A percentile compares a stretch with the other conserved stretches of the same genome.
phyloP scores from a whole-genome alignment of 2,113 vertebrate species.

The Percopsis transmontana region DNA sequence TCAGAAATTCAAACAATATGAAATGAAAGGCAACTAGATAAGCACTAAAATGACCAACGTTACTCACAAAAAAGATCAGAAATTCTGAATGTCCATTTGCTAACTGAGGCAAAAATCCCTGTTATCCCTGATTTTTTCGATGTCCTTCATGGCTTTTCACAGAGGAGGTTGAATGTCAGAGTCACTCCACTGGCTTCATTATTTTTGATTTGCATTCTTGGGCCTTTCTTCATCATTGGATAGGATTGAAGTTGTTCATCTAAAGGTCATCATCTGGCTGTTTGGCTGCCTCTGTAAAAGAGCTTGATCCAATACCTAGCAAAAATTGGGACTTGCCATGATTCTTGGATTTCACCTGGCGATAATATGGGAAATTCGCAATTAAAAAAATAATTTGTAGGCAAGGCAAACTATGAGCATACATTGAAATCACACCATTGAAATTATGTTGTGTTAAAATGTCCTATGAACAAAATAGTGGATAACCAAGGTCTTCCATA shows the following conservation, averaged over 20 bases:
- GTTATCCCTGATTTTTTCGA: conserved; percentile 31
- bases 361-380: no score
- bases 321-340: conserved; percentile 1
- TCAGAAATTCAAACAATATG: neutral
- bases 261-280: conserved; percentile 68
- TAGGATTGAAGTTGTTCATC: conserved; percentile 26
- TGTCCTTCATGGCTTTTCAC: conserved; percentile 36
- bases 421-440: no score
- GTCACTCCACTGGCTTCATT: conserved; percentile 33
- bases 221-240: conserved; percentile 32
- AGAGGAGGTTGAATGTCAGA: conserved; percentile 61
- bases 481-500: no score
- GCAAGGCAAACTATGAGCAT: no score
- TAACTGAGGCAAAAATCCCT: conserved; percentile 21
- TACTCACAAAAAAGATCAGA: neutral
- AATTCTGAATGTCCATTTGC: conserved; percentile 1
- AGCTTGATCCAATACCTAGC: neutral
- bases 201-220: conserved; percentile 60
- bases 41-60: neutral
- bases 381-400: no score
- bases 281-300: conserved; percentile 13
- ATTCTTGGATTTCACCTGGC: neutral
- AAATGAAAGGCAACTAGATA: neutral
- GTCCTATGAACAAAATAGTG: no score
- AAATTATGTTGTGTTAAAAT: no score